These are phyloP conservation scores for Sialis fuliginosa DNA, from an alignment of 2,888 invertebrate genomes.

Conservation along the genomic window DNA sequence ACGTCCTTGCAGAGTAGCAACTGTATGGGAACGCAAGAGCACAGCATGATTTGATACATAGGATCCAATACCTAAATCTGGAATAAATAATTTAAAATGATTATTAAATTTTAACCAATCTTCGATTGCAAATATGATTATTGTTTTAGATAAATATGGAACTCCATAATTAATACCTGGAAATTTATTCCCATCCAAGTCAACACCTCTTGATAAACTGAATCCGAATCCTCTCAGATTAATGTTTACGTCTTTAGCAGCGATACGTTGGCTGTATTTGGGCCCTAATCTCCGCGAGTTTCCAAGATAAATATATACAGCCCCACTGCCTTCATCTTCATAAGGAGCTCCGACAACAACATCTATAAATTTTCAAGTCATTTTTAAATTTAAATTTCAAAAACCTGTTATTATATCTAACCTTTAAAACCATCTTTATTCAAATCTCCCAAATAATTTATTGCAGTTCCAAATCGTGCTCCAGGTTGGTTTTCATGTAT, in stretches of 20 bases:
- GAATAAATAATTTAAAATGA: neutral
- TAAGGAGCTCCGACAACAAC: slow-evolving; percentile 46
- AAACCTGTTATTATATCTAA: slow-evolving; percentile 8
- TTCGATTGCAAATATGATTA: neutral
- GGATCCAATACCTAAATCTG: slow-evolving; percentile 43
- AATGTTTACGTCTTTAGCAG: slow-evolving; percentile 22
- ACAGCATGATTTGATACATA: slow-evolving; percentile 35
- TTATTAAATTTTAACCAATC: neutral
- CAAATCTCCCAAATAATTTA: slow-evolving; percentile 32
- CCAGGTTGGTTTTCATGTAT: neutral
- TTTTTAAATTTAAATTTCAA: neutral
- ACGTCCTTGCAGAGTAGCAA: slow-evolving; percentile 18
- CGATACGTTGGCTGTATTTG: slow-evolving; percentile 31
- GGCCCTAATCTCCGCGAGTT: slow-evolving; percentile 25
- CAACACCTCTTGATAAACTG: slow-evolving; percentile 37
- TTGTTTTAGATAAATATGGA: neutral
- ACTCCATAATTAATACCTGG: slow-evolving; percentile 34
- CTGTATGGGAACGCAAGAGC: slow-evolving; percentile 27
- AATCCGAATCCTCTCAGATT: slow-evolving; percentile 35
- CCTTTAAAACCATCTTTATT: slow-evolving; percentile 31
- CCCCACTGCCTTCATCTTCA: slow-evolving; percentile 36
- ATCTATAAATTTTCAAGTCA: slow-evolving; percentile 26
- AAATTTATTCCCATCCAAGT: slow-evolving; percentile 39
- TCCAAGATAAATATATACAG: slow-evolving; percentile 44
- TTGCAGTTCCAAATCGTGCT: slow-evolving; percentile 14